Base-by-base conservation (phyloP, 2,888 invertebrate genomes). In the Acronicta aceris region DNA sequence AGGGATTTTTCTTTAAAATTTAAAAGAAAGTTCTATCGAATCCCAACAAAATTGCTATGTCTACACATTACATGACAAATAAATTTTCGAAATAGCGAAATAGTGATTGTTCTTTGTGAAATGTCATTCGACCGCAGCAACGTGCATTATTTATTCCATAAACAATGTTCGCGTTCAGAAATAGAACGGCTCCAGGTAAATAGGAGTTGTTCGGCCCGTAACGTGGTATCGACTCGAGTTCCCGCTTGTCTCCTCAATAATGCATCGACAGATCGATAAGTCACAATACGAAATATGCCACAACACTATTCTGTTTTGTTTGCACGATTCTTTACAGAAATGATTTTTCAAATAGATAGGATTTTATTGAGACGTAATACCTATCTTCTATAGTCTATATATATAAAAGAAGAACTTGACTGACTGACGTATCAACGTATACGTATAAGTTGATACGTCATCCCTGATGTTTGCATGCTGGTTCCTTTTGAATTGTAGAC, bases 231-330 rank as follows among this genome's bases (percentile, higher is more conserved):
- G 83, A 75, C 79, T 82, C 72, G 70, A 78, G 81, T 81, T 81
- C 81, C 83, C 75, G 81, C 76, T 80, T 76, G 83, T 81, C 84
- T 84, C 59, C 81, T 93, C 89, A 93, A 93, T 93, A 92, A 93
- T 93, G 90, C 91, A 93, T 81, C 85, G 81, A 71, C 80, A 79
- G 86, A 91, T 93, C 92, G 92, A 93, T 92, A 89, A 79, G 78
- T 82, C 82, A 82, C 83, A 74, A 74, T 70, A 74, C 75, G 60
- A 75, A 71, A 71, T 73, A 74, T 71, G 77, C 81, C 81, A 77
- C 85, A 86, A 82, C 88, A 85, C 86, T 89, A 86, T 77, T 83
- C 67, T 52, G 74, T 81, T 78, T 79, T 79, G 82, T 84, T 79
- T 79, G 82, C 69, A 78, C 75, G 71, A 76, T 74, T 71, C 58